Evolutionary conservation across 2,797 vertebrate genomes (phyloP), one percentile per base, ranked within the genome.

Genomic region (Cichlasoma orientale): DNA sequence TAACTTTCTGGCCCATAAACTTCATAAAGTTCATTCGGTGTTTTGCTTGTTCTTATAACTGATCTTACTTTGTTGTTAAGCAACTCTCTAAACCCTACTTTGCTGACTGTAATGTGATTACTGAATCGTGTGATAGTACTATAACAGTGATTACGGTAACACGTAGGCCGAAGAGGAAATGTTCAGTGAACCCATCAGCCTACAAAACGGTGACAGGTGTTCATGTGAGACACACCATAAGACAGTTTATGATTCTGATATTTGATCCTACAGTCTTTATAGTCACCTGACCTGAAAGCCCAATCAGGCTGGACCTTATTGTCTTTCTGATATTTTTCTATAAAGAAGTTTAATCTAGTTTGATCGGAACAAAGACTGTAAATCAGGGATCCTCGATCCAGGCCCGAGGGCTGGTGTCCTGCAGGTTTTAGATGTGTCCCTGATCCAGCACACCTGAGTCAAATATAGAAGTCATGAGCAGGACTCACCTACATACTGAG

Each of bases 21-120:
- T 50, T 13, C 44, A 0, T 50, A 29, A 44, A 63, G 14, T 44
- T 41, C 0, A 68, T 3, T 8, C 19, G 29, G 16, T 4, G 25
- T 68, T 68, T n/a, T 12, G 5, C n/a, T 5, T 12, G 52, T n/a
- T 54, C 2, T 53, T 19, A 29, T 23, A 29, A 9, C 47, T 3
- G 0, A 0, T 0, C 3, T n/a, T 25, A 29, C 41, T 50, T 36
- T 9, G 33, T 36, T 9, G 1, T 1, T 50, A 11, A n/a, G 6
- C 47, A 7, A n/a, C 5, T 50, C 41, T 29, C 18, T 47, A 19
- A 19, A 12, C 5, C 25, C 0, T 23, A 1, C 0, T 1, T 19
- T 66, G 7, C 41, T 19, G 16, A 66, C 16, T 66, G 41, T 47
- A 66, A 66, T 0, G 3, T 27, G 10, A 12, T 66, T 3, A 47